Evolutionary conservation across 1,140 invertebrate genomes (phyloP).

Genomic region (Carcinoscorpius rotundicauda): DNA sequence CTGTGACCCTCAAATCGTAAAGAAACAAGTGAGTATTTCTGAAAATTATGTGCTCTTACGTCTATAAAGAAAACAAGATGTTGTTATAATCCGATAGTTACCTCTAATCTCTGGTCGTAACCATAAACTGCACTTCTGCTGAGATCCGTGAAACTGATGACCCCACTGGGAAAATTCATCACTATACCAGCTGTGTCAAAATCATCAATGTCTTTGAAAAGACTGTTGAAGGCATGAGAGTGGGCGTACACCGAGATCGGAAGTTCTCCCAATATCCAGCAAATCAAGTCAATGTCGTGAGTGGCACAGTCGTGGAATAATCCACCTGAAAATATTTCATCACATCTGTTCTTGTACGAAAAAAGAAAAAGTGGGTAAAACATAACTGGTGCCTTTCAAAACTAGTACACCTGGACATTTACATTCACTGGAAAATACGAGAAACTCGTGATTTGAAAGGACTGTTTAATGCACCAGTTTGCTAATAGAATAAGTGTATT

Average conservation of each 20-base stretch:
- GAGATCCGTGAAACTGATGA: conserved; percentile 48
- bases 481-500: too few relatives aligned
- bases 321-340: conserved; percentile 40
- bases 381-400: background rate
- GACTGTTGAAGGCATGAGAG: conserved; percentile 40
- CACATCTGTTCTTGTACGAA: too few relatives aligned
- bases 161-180: conserved; percentile 46
- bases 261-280: conserved; percentile 30
- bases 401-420: conserved; percentile 21
- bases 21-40: background rate
- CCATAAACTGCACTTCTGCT: conserved; percentile 48
- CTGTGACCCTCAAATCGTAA: too few relatives aligned
- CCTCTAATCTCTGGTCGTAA: conserved; percentile 57
- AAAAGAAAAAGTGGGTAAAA: background rate
- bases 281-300: conserved; percentile 49
- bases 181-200: conserved; percentile 49
- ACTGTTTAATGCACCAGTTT: too few relatives aligned
- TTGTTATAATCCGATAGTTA: conserved; percentile 19
- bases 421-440: too few relatives aligned
- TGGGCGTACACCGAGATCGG: conserved; percentile 41
- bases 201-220: conserved; percentile 46
- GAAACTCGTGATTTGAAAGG: too few relatives aligned
- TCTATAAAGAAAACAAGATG: too few relatives aligned
- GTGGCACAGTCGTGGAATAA: conserved; percentile 58
- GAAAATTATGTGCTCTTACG: background rate